A percentile compares a stretch with the other conserved stretches of the same genome.
Conservation (phyloP, 2,888 invertebrate genomes). For the Aphidius colemani region DNA sequence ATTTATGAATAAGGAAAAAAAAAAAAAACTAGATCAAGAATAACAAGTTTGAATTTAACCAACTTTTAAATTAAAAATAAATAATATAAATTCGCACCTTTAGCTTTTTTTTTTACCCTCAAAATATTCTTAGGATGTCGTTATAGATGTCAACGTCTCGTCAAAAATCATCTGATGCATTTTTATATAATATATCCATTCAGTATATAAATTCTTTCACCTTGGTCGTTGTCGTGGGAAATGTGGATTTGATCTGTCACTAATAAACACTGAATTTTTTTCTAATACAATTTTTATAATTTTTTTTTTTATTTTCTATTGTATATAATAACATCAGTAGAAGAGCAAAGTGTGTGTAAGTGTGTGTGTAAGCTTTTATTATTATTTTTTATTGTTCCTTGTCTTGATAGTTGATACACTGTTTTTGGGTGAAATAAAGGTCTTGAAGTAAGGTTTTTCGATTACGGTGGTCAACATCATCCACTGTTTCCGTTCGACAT, state of each 20-base stretch:
- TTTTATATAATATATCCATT: too few species aligned
- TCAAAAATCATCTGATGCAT: conserved; percentile 4
- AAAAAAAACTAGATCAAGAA: conserved; percentile 2
- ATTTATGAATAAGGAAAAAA: neutral
- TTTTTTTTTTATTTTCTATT: conserved; percentile 20
- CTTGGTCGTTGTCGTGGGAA: conserved; percentile 26
- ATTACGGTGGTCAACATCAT: conserved; percentile 25
- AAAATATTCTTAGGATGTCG: neutral
- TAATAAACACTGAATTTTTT: conserved; percentile 16
- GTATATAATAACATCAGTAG: neutral
- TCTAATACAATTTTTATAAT: conserved; percentile 7
- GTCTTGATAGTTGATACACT: conserved; percentile 10
- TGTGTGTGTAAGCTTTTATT: conserved; percentile 2
- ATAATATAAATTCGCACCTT: neutral
- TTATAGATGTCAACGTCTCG: conserved; percentile 6
- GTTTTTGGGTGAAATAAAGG: conserved; percentile 15
- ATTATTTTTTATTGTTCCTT: conserved; percentile 13
- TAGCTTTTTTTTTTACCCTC: too few species aligned
- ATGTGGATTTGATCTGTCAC: conserved; percentile 21
- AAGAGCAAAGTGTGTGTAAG: neutral
- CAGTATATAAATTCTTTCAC: neutral
- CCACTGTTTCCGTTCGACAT: conserved; percentile 21
- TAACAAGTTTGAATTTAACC: neutral
- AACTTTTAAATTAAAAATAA: neutral
- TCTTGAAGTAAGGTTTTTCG: conserved; percentile 1